Evolutionary conservation across 2,797 vertebrate genomes (phyloP), one percentile per base, ranked within the genome.

Genomic region (Tokudaia muenninki): DNA sequence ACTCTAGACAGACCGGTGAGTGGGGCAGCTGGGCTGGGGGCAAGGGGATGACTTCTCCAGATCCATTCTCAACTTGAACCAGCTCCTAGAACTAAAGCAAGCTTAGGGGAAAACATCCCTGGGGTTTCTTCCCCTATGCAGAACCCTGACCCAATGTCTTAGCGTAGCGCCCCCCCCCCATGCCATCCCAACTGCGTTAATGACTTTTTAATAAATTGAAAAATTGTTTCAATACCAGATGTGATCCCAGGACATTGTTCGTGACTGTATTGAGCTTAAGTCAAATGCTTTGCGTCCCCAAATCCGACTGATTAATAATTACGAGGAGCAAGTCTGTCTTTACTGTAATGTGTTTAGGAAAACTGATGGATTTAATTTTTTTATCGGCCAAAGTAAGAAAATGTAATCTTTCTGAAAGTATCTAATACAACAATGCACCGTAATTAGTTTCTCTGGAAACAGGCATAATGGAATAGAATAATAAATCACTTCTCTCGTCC

Each of bases 311-410:
- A 99, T 99, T 98, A 98, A 99, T 98, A 99, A 99, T 99, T 99
- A 99, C 98, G 98, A 98, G 94, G 72, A 98, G 98, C 98, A 98
- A 98, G 98, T 98, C 98, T 98, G 98, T 98, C 98, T 98, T 98
- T 98, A 98, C 98, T 98, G 95, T 98, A 99, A 99, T 98, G 97
- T 99, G 98, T 99, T 99, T 98, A 98, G 98, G 98, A 98, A 99
- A 99, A 99, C 98, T 98, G 98, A 99, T 99, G 98, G 98, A 99
- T 98, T 99, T 99, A 99, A 99, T 98, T 99, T 99, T 99, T 99
- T 98, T 98, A 99, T 99, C 98, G 98, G 98, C 97, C 98, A 98
- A 98, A 98, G 98, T 99, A 98, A 98, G 98, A 99, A 99, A 99
- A 99, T 99, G 98, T 99, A 99, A 99, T 99, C 98, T 99, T 99